Evolutionary conservation across 2,888 invertebrate genomes (phyloP), one percentile per base, ranked within the genome.

Genomic region (Fabriciana adippe): DNA sequence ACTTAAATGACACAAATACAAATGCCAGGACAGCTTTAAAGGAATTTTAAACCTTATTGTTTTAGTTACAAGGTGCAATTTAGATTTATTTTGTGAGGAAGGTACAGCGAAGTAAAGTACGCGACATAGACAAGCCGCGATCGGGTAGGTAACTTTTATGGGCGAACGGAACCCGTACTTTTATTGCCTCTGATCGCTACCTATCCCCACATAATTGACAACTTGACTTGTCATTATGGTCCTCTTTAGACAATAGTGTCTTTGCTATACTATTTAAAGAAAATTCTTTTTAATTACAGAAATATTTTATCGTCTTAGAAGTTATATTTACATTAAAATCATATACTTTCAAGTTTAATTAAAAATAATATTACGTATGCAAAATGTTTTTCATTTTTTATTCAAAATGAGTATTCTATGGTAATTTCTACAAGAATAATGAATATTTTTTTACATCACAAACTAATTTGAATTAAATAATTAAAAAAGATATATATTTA

Each of bases 151-250:
- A 86, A 86, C 83, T 90, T 91, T 91, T 90, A 91, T 87, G 89
- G 84, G 79, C 88, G 83, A 84, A 82, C 81, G 85, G 86, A 89
- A 86, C 87, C 89, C 89, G 85, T 88, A 89, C 84, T 90, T 91
- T 91, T 92, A 91, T 89, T 85, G 82, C 89, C 86, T 79, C 84
- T 90, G 90, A 91, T 91, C 90, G 91, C 89, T 90, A 89, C 90
- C 90, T 89, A 88, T 89, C 87, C 90, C 85, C 87, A 88, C 88
- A 89, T 92, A 92, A 92, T 90, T 89, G 90, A 91, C 90, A 89
- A 88, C 84, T 87, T 81, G 81, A 84, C 84, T 88, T 87, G 88
- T 90, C 89, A 88, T 91, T 90, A 90, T 85, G 83, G 81, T 84
- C 83, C 35, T 86, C 83, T 88, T 88, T 86, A 85, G 87, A 89